phyloP scores from a whole-genome alignment of 2,113 vertebrate genomes.

The Meles meles region DNA sequence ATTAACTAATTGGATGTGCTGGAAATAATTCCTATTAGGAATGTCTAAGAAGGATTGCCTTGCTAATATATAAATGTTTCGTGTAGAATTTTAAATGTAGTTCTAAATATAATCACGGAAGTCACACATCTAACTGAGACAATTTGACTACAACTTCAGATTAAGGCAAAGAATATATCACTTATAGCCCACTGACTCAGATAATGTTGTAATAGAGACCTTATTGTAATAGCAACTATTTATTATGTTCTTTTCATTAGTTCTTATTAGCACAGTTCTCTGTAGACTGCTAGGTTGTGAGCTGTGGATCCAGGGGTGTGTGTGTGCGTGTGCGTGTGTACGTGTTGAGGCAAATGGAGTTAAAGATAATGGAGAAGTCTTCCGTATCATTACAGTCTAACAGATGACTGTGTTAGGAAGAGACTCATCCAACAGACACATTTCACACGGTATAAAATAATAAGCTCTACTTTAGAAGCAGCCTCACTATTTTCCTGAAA shows the following conservation, averaged over 20 bases:
- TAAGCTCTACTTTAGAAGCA: neutral
- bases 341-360: neutral
- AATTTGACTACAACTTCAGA: constrained; percentile 13
- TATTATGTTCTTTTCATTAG: neutral
- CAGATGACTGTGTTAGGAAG: neutral
- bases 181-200: neutral
- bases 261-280: neutral
- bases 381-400: neutral
- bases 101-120: neutral
- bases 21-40: neutral
- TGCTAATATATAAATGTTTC: neutral
- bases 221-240: neutral
- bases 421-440: neutral
- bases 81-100: neutral
- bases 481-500: neutral
- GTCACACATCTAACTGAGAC: neutral
- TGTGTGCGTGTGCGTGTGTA: neutral
- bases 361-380: neutral
- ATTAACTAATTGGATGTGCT: neutral
- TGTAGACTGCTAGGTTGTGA: neutral
- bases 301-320: neutral
- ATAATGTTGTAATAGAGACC: neutral
- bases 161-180: neutral
- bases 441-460: neutral
- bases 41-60: neutral